A percentile compares a stretch with the other conserved stretches of the same genome.
These are phyloP conservation scores for Tethya wilhelma DNA, from an alignment of 37 sponge, comb jelly and placozoan genomes.

Conservation along the genomic window DNA sequence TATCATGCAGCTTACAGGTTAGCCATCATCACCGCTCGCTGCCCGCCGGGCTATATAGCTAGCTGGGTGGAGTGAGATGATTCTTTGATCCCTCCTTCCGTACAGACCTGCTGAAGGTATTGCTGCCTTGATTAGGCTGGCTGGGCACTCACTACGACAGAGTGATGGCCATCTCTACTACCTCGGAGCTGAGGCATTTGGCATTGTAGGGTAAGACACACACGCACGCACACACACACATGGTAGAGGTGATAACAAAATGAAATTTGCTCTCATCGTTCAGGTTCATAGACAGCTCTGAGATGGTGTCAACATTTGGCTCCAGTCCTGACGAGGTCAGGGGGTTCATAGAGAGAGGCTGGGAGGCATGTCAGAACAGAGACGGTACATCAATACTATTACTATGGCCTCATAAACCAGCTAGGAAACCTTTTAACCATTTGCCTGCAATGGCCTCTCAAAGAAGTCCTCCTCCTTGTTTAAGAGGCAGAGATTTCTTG, in stretches of 20 bases:
- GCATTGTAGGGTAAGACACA: slow-evolving; percentile 29
- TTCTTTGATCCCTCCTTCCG: neutral
- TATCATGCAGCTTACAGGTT: slow-evolving; percentile 38
- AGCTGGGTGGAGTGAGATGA: too few species aligned
- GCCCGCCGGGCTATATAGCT: neutral
- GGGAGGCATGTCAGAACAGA: slow-evolving; percentile 30
- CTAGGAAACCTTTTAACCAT: too few species aligned
- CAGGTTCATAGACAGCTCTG: slow-evolving; percentile 71
- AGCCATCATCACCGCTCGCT: neutral
- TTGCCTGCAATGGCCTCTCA: too few species aligned
- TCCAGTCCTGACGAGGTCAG: slow-evolving; percentile 55
- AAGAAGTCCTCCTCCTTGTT: neutral
- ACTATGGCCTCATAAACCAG: too few species aligned
- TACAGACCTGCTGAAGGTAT: slow-evolving; percentile 32
- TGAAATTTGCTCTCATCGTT: too few species aligned
- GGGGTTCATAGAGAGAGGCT: slow-evolving; percentile 64
- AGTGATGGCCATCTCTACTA: slow-evolving; percentile 60
- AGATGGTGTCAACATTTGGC: slow-evolving; percentile 75
- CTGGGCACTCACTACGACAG: slow-evolving; percentile 22
- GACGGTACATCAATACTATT: slow-evolving; percentile 27
- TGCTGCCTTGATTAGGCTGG: slow-evolving; percentile 32
- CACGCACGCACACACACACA: too few species aligned
- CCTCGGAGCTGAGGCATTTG: slow-evolving; percentile 50
- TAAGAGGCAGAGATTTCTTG: neutral
- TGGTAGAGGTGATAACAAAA: neutral